phyloP scores from a whole-genome alignment of 2,797 vertebrate species.

The Acanthopagrus latus region DNA sequence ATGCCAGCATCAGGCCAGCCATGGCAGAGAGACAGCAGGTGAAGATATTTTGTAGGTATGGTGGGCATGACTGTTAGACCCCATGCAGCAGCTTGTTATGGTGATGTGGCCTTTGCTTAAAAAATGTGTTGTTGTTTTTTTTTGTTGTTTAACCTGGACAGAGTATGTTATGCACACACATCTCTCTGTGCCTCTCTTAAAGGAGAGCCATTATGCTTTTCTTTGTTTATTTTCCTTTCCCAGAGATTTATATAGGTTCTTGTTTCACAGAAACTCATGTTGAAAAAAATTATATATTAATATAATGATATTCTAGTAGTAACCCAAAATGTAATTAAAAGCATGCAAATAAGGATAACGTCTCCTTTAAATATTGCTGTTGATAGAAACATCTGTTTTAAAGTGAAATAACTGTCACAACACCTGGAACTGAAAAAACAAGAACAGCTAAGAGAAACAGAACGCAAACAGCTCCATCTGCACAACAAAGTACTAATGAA shows the following conservation, averaged over 20 bases:
- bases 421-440: background rate
- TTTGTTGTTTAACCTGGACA: background rate
- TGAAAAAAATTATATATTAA: too few species aligned
- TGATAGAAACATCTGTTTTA: constrained; percentile 1
- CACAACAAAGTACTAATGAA: background rate
- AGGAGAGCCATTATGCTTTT: background rate
- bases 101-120: background rate
- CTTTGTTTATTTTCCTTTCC: too few species aligned
- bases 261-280: too few species aligned
- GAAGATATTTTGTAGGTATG: constrained; percentile 17
- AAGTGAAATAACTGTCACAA: background rate
- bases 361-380: background rate
- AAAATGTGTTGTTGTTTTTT: background rate
- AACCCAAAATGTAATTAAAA: too few species aligned
- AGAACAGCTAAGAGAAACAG: background rate
- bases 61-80: constrained; percentile 1
- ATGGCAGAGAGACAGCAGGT: constrained; percentile 11
- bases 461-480: background rate
- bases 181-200: background rate
- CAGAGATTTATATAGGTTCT: too few species aligned
- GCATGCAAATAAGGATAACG: too few species aligned
- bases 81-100: constrained; percentile 13
- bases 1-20: background rate
- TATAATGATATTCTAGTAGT: too few species aligned
- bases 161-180: background rate